Conservation (phyloP, 2,797 vertebrate species). For the Vultur gryphus region DNA sequence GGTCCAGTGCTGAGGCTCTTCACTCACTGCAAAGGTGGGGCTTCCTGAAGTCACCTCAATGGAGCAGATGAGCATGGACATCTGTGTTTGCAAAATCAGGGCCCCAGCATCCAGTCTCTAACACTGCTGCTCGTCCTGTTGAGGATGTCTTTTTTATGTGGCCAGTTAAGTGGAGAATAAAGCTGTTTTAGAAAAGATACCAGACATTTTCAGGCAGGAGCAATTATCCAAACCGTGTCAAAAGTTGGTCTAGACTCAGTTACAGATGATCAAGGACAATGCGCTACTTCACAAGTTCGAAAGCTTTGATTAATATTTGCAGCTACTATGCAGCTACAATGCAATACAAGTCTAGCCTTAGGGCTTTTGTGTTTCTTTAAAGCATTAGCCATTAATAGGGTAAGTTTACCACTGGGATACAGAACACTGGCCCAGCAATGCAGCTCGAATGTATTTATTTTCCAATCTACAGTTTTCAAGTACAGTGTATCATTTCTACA, state of each 20-base stretch:
- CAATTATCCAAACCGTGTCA: background rate
- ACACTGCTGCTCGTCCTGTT: background rate
- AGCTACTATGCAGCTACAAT: constrained; percentile 45
- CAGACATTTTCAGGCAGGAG: background rate
- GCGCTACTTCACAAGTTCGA: constrained; percentile 34
- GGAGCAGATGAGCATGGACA: background rate
- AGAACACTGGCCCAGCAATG: constrained; percentile 37
- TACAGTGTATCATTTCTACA: constrained; percentile 50
- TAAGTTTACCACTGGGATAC: constrained; percentile 65
- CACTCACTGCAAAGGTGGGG: background rate
- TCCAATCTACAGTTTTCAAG: constrained; percentile 52
- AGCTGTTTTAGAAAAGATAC: background rate
- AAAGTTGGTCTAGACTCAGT: background rate
- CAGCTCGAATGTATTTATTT: constrained; percentile 53
- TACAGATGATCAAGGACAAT: constrained; percentile 53
- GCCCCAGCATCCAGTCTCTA: background rate
- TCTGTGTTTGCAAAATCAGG: background rate
- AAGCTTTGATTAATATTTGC: constrained; percentile 57
- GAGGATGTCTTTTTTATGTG: background rate
- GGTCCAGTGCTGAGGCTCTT: background rate
- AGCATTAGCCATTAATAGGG: constrained; percentile 58
- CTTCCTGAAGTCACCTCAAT: background rate
- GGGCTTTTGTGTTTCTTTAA: constrained; percentile 70
- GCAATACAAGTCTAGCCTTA: constrained; percentile 37
- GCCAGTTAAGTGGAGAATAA: background rate